Percentiles rank a stretch among this genome's conserved stretches.
These are phyloP conservation scores for Borostomias antarcticus DNA, from an alignment of 2,797 vertebrate species.

Conservation along the genomic window DNA sequence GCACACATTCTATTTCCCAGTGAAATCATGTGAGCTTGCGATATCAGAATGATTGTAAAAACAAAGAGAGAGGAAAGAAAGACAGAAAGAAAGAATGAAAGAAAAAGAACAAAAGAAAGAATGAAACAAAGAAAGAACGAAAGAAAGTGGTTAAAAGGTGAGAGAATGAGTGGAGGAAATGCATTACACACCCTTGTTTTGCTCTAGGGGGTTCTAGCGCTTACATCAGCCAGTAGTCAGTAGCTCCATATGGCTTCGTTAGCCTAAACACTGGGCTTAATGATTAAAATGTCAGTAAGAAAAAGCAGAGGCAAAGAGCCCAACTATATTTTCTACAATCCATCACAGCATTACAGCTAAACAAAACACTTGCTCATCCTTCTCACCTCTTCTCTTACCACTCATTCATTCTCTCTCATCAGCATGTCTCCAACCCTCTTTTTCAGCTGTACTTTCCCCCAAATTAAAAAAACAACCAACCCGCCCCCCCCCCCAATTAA, in stretches of 20 bases:
- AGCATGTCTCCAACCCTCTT: slow-evolving; percentile 34
- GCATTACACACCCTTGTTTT: neutral
- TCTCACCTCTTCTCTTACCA: slow-evolving; percentile 27
- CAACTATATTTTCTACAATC: slow-evolving; percentile 52
- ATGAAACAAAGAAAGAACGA: neutral
- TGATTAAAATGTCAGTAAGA: slow-evolving; percentile 47
- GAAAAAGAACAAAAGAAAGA: neutral
- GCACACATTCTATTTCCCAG: too few species aligned
- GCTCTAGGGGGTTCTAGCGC: neutral
- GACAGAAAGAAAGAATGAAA: neutral
- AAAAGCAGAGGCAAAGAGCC: slow-evolving; percentile 45
- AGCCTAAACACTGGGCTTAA: slow-evolving; percentile 19
- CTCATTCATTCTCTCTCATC: slow-evolving; percentile 21
- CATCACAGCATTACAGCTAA: slow-evolving; percentile 59
- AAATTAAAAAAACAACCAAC: slow-evolving; percentile 15
- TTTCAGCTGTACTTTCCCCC: slow-evolving; percentile 39
- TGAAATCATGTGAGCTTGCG: too few species aligned
- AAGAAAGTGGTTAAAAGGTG: neutral
- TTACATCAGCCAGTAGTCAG: slow-evolving; percentile 1
- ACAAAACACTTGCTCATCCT: slow-evolving; percentile 57
- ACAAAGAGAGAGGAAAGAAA: neutral
- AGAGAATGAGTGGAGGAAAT: too few species aligned
- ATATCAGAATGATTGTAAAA: too few species aligned
- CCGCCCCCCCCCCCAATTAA: too few species aligned
- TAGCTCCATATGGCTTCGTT: neutral